These are phyloP conservation scores for Cerastis rubricosa DNA, from an alignment of 2,888 invertebrate genomes.

Conservation along the genomic window DNA sequence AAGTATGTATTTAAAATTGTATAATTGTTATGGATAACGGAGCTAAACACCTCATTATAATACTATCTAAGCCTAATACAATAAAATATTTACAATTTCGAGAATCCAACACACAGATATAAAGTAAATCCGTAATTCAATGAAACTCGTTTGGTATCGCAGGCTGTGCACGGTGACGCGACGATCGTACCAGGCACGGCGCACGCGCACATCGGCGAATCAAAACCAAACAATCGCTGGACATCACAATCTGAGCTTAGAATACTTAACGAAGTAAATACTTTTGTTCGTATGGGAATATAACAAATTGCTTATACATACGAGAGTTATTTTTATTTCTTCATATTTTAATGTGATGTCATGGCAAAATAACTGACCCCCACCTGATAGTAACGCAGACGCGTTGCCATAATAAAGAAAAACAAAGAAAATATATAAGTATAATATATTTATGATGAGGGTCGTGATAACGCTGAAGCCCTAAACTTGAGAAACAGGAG, in stretches of 20 bases:
- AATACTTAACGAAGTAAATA: slow-evolving; percentile 18
- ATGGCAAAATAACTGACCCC: neutral
- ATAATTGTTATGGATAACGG: neutral
- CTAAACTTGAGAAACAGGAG: neutral
- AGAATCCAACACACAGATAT: neutral
- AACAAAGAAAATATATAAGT: neutral
- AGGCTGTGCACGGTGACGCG: slow-evolving; percentile 30
- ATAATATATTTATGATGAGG: too few relatives aligned
- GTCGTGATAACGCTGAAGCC: neutral
- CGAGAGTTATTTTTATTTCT: neutral
- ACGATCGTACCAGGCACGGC: slow-evolving; percentile 69
- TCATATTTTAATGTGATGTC: neutral
- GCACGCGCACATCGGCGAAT: slow-evolving; percentile 37
- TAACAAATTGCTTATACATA: slow-evolving; percentile 7
- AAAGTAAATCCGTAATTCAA: slow-evolving; percentile 32
- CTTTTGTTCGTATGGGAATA: slow-evolving; percentile 41
- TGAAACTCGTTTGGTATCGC: slow-evolving; percentile 40
- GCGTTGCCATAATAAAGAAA: neutral
- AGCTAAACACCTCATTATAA: neutral
- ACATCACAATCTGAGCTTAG: slow-evolving; percentile 26
- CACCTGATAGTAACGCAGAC: neutral
- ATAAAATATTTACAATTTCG: slow-evolving; percentile 2
- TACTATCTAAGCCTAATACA: neutral
- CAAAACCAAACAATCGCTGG: slow-evolving; percentile 48
- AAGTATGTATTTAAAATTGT: neutral